Evolutionary conservation across 2,113 vertebrate species (phyloP).

Genomic region (Scortum barcoo): DNA sequence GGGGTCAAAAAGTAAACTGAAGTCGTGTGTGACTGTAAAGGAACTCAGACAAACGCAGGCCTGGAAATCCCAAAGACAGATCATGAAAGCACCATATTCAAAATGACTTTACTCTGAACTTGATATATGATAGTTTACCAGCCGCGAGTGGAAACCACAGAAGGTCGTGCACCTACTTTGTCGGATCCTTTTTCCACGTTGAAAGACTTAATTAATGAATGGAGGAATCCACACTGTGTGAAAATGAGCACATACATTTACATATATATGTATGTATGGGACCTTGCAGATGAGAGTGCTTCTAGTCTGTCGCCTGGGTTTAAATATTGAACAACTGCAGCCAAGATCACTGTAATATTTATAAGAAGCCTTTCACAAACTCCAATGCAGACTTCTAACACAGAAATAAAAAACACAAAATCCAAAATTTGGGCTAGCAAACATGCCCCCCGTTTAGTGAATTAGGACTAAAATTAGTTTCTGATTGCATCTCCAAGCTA

Average conservation of each 20-base stretch:
- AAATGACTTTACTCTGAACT: not conserved
- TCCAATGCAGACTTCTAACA: not conserved
- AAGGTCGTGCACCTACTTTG: no score
- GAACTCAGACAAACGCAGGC: not conserved
- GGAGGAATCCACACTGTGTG: not conserved
- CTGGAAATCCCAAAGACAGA: no score
- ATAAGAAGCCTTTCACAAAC: not conserved
- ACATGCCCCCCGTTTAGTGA: not conserved
- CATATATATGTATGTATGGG: no score
- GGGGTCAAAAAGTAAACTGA: not conserved
- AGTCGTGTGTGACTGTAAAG: not conserved
- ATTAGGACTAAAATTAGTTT: not conserved
- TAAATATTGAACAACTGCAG: constrained; percentile 19
- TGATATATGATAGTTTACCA: not conserved
- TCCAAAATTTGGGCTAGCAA: not conserved
- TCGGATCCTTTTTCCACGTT: not conserved
- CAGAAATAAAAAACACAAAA: not conserved
- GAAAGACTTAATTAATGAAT: not conserved
- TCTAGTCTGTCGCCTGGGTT: not conserved
- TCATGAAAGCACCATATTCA: not conserved
- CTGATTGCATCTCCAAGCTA: no score
- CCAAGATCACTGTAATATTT: constrained; percentile 4
- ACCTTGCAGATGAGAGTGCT: not conserved
- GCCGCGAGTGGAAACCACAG: not conserved
- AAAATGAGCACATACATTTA: no score